Evolutionary conservation across 1,140 invertebrate species (phyloP).

Genomic region (Chrysopa pallens): DNA sequence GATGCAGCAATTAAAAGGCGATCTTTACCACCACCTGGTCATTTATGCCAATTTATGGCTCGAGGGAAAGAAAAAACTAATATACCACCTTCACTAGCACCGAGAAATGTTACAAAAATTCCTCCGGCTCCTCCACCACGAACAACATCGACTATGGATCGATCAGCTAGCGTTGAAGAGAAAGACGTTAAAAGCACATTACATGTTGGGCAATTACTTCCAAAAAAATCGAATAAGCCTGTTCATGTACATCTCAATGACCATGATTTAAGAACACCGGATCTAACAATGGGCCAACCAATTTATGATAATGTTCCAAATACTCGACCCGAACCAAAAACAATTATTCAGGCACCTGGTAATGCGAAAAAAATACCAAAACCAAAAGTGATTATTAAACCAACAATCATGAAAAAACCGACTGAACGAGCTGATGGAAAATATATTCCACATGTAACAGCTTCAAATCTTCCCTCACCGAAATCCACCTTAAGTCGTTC

Average conservation of each 20-base stretch:
- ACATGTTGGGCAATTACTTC: conserved; percentile 30
- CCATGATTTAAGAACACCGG: conserved; percentile 6
- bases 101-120: conserved; percentile 19
- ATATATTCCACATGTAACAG: conserved; percentile 16
- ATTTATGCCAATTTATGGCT: conserved; percentile 23
- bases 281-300: conserved; percentile 2
- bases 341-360: conserved; percentile 14
- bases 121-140: conserved; percentile 45
- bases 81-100: conserved; percentile 19
- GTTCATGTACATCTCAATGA: conserved; percentile 1
- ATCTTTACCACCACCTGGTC: conserved; percentile 27
- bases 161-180: conserved; percentile 22
- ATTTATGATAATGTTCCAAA: conserved; percentile 13
- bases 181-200: conserved; percentile 27
- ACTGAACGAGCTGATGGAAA: conserved; percentile 4
- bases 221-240: conserved; percentile 14
- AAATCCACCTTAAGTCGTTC: not conserved
- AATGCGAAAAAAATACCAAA: conserved; percentile 15
- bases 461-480: conserved; percentile 2
- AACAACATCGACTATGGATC: conserved; percentile 37
- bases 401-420: conserved; percentile 11
- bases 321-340: conserved; percentile 8
- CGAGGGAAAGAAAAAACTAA: conserved; percentile 18
- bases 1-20: conserved; percentile 26
- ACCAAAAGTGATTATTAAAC: conserved; percentile 19